Evolutionary conservation across 2,888 invertebrate species (phyloP), one percentile per base, ranked within the genome.

Genomic region (Creontiades dilutus): DNA sequence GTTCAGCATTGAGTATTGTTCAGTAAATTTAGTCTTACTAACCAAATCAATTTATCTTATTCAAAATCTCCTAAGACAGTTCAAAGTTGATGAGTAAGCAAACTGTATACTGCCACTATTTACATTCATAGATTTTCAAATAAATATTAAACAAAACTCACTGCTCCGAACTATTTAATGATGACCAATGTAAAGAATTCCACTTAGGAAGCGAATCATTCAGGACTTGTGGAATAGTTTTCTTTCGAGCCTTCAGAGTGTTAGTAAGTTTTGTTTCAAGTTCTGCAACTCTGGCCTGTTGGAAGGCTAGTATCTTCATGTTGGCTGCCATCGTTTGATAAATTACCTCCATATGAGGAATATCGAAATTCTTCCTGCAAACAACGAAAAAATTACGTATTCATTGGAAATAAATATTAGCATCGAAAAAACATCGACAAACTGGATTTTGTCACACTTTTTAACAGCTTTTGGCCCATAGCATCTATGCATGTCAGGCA

Each of bases 291-390:
- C 89, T 57, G 0, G 76, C 19, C 86, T 94, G 95, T 92, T 95
- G 96, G 89, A 94, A 95, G 90, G 93, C 94, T 37, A 96, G 94
- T 90, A 96, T 95, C 91, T 96, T 96, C 91, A 95, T 96, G 91
- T 97, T 96, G 90, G 95, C 95, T 47, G 96, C 95, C 92, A 98
- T 94, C 0, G 96, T 96, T 92, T 97, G 96, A 93, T 97, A 98
- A 12, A 97, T 95, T 48, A 95, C 95, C 92, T 97, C 97, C 92
- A 97, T 93, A 48, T 95, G 95, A 0, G 97, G 97, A 19, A 96
- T 94, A 90, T 95, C 95, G 94, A 96, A 94, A 90, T 93, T 93
- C 7, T 93, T 89, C 91, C 92, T 91, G 82, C 57, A 1, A 57
- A 75, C 48, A 57, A 68, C 11, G 46, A 75, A 37, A 28, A 86